Evolutionary conservation across 2,797 vertebrate species (phyloP), one percentile per base, ranked within the genome.

Genomic region (Ciconia nigra): DNA sequence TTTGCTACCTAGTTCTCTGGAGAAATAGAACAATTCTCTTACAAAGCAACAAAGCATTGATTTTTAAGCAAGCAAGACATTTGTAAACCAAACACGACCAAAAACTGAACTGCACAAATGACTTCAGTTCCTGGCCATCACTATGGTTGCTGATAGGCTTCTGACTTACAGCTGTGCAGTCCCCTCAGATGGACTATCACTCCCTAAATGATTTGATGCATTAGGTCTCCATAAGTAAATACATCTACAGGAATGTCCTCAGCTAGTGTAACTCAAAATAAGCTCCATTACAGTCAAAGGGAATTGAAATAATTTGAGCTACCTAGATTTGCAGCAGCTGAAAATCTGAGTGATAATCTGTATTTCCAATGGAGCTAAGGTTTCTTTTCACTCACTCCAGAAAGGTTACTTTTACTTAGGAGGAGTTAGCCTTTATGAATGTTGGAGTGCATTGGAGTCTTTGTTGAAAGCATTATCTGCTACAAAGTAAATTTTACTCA

Each of bases 381-480:
- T 42, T 72, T 52, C 12, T 71, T 74, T 67, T 47, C 3, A 2
- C 4, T n/a, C 0, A 1, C 6, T 79, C 10, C 2, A 0, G 5
- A 24, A 44, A 35, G 20, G 19, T 59, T 80, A 13, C 2, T 39
- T 71, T 67, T 5, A 9, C 14, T 62, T 24, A 12, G 11, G n/a
- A 37, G 13, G 26, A 37, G 39, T 83, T 49, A 10, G 13, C 33
- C 11, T 55, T 49, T 42, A 2, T 5, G 39, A 58, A 25, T 14
- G 5, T 14, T 69, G 3, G 6, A 57, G 10, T 42, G 26, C 1
- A 10, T 66, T 3, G 11, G 21, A 16, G 15, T 47, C 29, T 31
- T 41, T 84, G 11, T 28, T 87, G 37, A 71, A 85, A 22, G 33
- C 1, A 2, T 51, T 57, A 33, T 19, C 25, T 41, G 6, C 63